phyloP scores from a whole-genome alignment of 2,113 vertebrate species.

The Sturnus vulgaris region DNA sequence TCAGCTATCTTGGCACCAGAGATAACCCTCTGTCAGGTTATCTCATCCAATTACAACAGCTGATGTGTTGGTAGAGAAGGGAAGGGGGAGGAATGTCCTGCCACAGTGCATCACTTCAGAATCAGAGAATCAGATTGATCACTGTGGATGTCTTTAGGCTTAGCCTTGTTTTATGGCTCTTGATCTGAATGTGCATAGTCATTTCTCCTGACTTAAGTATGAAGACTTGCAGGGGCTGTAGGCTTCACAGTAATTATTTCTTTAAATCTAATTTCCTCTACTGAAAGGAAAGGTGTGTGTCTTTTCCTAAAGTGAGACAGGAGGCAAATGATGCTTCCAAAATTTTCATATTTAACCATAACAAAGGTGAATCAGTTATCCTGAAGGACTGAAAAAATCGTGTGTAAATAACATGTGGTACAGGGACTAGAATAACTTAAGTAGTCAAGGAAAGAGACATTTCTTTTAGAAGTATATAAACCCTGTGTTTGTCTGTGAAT shows the following conservation, averaged over 20 bases:
- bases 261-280: accelerated
- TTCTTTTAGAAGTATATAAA: not conserved
- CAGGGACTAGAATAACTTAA: not conserved
- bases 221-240: not conserved
- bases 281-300: accelerated
- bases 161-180: not conserved
- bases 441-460: not conserved
- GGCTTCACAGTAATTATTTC: not conserved
- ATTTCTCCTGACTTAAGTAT: not conserved
- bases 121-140: not conserved
- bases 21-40: not conserved
- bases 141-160: not conserved
- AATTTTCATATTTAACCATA: not conserved
- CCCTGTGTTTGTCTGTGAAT: not conserved
- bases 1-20: not conserved
- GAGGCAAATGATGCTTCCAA: not conserved
- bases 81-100: not conserved
- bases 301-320: not conserved
- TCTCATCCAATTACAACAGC: not conserved
- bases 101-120: not conserved
- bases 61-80: not conserved
- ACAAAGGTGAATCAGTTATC: not conserved
- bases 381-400: not conserved
- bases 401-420: not conserved
- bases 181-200: not conserved